Base-by-base conservation (phyloP, 2,797 vertebrate species). In the Mormyrops boulengeri region DNA sequence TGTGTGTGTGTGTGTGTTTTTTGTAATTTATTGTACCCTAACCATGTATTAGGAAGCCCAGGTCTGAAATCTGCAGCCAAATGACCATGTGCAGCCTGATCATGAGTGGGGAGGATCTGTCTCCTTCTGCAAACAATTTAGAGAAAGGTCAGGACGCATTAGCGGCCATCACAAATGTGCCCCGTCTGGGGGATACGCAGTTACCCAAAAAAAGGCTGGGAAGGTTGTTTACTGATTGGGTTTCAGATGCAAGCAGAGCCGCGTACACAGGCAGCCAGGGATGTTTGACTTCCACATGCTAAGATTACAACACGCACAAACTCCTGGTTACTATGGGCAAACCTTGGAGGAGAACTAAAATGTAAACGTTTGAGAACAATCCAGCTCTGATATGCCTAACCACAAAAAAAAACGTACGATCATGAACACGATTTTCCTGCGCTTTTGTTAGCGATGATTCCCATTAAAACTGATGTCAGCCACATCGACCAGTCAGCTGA, bases 101-200 rank as follows among this genome's bases (percentile, higher is more conserved):
- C 62, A 9, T 87, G 88, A 82, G 60, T 38, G 47, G 88, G 30
- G 73, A 88, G 47, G 89, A 88, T 89, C 69, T 87, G 44, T 85
- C 92, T 90, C 86, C 47, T 50, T 89, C 19, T 22, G 90, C 89
- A 90, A 91, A 91, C 90, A 92, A 87, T 91, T 91, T 91, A 91
- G 84, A 41, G 50, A 92, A 91, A 92, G 91, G 90, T 92, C 91
- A 91, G 85, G 50, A 73, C 14, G 85, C 87, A 92, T 92, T 89
- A 91, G 90, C 19, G 82, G 52, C 85, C 53, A 84, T 49, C n/a
- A n/a, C 87, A 84, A 90, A 90, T 12, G 66, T 30, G 38, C 26
- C n/a, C 30, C 69, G 53, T 19, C 77, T 69, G 88, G 88, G 88
- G 89, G 85, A 80, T 52, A 49, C 55, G 19, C 53, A 22, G 77